Percentiles rank a stretch among this genome's conserved stretches.
Conservation (phyloP, 2,888 invertebrate species). For the Cataglyphis altisquamis region DNA sequence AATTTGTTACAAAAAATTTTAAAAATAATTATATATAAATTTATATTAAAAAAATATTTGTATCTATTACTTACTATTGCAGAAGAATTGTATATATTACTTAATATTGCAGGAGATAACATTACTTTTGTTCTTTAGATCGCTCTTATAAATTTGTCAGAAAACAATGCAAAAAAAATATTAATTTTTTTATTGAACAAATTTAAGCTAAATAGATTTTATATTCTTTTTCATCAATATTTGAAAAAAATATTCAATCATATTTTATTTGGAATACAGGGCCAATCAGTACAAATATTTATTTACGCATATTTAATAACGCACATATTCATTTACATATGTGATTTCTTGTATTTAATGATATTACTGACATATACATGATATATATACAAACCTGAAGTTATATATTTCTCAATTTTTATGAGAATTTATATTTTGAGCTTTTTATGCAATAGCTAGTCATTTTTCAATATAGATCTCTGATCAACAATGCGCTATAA, state of each 20-base stretch:
- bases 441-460: constrained; percentile 50
- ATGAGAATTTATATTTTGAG: constrained; percentile 43
- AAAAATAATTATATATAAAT: constrained; percentile 52
- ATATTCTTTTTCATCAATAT: constrained; percentile 62
- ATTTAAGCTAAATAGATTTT: constrained; percentile 57
- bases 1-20: constrained; percentile 55
- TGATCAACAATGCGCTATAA: constrained; percentile 39
- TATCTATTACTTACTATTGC: constrained; percentile 22
- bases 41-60: constrained; percentile 32
- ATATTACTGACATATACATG: background rate
- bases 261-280: constrained; percentile 32
- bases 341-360: constrained; percentile 18
- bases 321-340: constrained; percentile 16
- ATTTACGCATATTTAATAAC: constrained; percentile 28
- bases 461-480: constrained; percentile 52
- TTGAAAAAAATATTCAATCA: background rate
- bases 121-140: constrained; percentile 15
- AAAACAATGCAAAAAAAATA: constrained; percentile 5
- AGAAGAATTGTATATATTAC: constrained; percentile 32
- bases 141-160: background rate
- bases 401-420: constrained; percentile 36
- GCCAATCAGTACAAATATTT: constrained; percentile 49
- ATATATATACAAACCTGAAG: constrained; percentile 1
- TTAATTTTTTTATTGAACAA: constrained; percentile 39
- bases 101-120: constrained; percentile 17